phyloP scores from a whole-genome alignment of 2,888 invertebrate species.

The Andrena marginata region DNA sequence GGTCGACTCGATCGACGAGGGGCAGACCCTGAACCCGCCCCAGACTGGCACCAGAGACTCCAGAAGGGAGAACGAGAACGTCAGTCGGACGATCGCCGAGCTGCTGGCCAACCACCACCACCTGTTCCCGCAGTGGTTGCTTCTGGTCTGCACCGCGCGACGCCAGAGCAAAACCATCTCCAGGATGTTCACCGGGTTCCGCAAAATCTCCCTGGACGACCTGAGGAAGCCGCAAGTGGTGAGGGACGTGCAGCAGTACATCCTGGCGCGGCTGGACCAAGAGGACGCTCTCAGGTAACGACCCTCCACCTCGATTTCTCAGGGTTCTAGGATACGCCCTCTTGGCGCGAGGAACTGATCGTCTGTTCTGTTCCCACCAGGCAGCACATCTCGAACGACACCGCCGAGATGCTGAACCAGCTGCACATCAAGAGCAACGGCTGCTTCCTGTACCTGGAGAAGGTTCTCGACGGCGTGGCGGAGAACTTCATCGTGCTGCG shows the following conservation, averaged over 20 bases:
- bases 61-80: constrained; percentile 82
- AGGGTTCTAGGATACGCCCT: too few species aligned
- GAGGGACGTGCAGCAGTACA: constrained; percentile 97
- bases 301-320: neutral
- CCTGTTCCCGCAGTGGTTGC: constrained; percentile 96
- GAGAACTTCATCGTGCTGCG: constrained; percentile 96
- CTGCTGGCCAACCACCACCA: constrained; percentile 95
- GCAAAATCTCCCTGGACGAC: constrained; percentile 97
- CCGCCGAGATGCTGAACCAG: constrained; percentile 97
- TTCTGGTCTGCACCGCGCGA: constrained; percentile 95
- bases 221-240: constrained; percentile 95
- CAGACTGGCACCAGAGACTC: constrained; percentile 85
- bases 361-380: constrained; percentile 78
- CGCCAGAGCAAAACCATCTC: constrained; percentile 93
- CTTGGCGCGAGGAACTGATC: neutral
- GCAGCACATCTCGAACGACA: constrained; percentile 95
- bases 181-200: constrained; percentile 93
- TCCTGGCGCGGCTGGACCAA: constrained; percentile 94
- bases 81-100: constrained; percentile 91
- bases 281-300: constrained; percentile 90
- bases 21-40: constrained; percentile 82
- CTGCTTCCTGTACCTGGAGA: constrained; percentile 94
- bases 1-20: constrained; percentile 97
- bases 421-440: constrained; percentile 97
- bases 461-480: constrained; percentile 95